Evolutionary conservation across 2,113 vertebrate species (phyloP).

Genomic region (Gobio gobio): DNA sequence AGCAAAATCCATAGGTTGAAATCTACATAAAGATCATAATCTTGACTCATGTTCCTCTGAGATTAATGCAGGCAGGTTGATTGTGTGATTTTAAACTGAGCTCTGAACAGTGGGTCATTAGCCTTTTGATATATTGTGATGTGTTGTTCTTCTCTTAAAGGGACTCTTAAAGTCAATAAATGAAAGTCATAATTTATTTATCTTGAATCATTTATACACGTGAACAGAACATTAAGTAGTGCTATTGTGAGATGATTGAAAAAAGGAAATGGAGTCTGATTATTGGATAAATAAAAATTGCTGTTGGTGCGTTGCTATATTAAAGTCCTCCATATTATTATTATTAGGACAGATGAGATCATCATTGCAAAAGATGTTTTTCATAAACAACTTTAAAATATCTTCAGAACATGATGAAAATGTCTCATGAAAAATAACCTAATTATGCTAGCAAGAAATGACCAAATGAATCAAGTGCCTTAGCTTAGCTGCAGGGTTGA

Average conservation of each 20-base stretch:
- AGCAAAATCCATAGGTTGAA: slow-evolving; percentile 58
- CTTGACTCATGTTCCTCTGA: neutral
- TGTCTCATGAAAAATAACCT: neutral
- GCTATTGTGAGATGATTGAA: slow-evolving; percentile 10
- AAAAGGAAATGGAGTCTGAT: neutral
- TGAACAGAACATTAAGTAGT: neutral
- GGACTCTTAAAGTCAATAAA: slow-evolving; percentile 36
- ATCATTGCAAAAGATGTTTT: neutral
- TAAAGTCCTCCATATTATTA: neutral
- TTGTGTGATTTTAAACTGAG: neutral
- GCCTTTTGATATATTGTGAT: neutral
- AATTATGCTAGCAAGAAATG: neutral
- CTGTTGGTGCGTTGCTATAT: neutral
- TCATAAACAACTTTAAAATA: neutral
- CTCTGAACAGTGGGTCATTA: neutral
- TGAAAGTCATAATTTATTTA: slow-evolving; percentile 37
- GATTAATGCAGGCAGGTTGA: neutral
- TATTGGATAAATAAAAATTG: slow-evolving; percentile 1
- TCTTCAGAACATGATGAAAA: neutral
- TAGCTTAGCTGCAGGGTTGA: neutral
- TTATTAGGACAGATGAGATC: neutral
- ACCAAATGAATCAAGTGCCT: neutral
- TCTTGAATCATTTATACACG: slow-evolving; percentile 8
- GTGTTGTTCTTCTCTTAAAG: slow-evolving; percentile 23
- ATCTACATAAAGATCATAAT: neutral